Percentiles rank a stretch among this genome's conserved stretches.
Conservation (phyloP, 2,113 vertebrate species). For the Micronycteris hirsuta region DNA sequence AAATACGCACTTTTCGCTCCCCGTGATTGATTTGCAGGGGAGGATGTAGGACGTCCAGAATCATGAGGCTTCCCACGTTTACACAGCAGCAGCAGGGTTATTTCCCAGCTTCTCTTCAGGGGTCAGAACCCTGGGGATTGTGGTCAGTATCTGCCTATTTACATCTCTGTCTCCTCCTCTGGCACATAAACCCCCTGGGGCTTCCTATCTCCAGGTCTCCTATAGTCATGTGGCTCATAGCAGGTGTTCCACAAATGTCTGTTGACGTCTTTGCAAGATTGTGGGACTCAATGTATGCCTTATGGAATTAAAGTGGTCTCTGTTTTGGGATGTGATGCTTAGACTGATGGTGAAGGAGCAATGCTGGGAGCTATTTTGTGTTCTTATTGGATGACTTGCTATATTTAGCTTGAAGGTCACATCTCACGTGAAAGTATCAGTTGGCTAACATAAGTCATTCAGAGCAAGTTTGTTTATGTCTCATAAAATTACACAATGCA, state of each 20-base stretch:
- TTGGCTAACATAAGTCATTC: slow-evolving; percentile 36
- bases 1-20: not conserved
- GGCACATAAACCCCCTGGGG: not conserved
- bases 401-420: slow-evolving; percentile 33
- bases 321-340: not conserved
- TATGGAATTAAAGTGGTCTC: not conserved
- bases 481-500: slow-evolving; percentile 54
- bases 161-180: not conserved
- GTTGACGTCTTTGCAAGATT: not conserved
- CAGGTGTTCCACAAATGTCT: not conserved
- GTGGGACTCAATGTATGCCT: not conserved
- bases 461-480: slow-evolving; percentile 58
- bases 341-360: not conserved
- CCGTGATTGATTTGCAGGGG: not conserved
- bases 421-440: slow-evolving; percentile 41
- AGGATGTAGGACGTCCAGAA: not conserved
- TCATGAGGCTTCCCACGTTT: not conserved
- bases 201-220: not conserved
- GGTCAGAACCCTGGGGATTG: not conserved
- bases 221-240: not conserved
- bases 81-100: not conserved
- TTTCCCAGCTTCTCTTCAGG: not conserved
- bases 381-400: not conserved
- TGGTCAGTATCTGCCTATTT: not conserved
- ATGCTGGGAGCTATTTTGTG: not conserved